Evolutionary conservation across 2,113 vertebrate genomes (phyloP).

Genomic region (Dinomys branickii): DNA sequence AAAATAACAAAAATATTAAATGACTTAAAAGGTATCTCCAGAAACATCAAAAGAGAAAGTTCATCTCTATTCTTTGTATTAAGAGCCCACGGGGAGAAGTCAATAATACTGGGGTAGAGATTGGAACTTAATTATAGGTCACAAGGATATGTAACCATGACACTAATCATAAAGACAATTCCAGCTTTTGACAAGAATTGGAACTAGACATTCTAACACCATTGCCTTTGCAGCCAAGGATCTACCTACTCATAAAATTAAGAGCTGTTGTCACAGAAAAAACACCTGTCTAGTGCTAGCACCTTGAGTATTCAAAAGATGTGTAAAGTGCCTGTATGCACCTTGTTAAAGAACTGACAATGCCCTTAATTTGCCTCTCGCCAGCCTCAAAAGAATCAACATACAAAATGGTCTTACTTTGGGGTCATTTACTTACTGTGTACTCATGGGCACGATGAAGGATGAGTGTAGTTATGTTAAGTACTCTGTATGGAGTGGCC

Average conservation of each 20-base stretch:
- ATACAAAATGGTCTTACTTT: not conserved
- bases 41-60: not conserved
- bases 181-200: conserved; percentile 18
- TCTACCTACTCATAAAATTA: conserved; percentile 21
- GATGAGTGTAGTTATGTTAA: not conserved
- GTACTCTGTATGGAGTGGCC: not conserved
- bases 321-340: not conserved
- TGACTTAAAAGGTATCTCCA: not conserved
- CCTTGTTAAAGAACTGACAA: not conserved
- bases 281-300: not conserved
- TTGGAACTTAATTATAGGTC: conserved; percentile 15
- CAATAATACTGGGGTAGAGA: not conserved
- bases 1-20: not conserved
- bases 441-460: not conserved
- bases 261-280: not conserved
- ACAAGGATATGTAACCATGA: not conserved
- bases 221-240: conserved; percentile 13
- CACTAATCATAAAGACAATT: conserved; percentile 50
- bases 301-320: not conserved
- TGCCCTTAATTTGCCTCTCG: not conserved
- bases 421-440: not conserved
- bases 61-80: not conserved
- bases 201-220: not conserved
- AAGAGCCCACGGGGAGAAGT: not conserved
- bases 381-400: not conserved